Evolutionary conservation across 1,140 invertebrate species (phyloP).

Genomic region (Eubasilissa regina): DNA sequence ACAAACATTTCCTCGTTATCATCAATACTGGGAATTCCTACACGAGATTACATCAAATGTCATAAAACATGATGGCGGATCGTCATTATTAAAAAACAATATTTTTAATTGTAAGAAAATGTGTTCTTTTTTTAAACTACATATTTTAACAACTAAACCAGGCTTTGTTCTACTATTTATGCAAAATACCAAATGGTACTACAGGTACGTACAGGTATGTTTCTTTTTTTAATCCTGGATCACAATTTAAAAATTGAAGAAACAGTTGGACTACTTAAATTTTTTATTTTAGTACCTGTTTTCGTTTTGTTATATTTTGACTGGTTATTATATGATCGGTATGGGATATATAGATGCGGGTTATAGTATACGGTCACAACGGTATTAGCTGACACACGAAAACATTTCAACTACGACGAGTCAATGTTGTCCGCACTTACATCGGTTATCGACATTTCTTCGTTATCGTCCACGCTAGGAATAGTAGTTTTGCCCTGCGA

Average conservation of each 20-base stretch:
- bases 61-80: constrained; percentile 18
- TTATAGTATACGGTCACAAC: too few species aligned
- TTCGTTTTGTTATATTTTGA: too few species aligned
- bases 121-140: not conserved
- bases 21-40: constrained; percentile 91
- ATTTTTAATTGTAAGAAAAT: too few species aligned
- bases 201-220: not conserved
- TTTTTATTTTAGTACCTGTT: too few species aligned
- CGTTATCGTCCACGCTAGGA: constrained; percentile 95
- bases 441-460: constrained; percentile 94
- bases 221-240: too few species aligned
- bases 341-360: too few species aligned
- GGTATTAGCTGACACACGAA: constrained; percentile 20
- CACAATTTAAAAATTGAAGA: too few species aligned
- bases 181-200: not conserved
- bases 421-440: constrained; percentile 76
- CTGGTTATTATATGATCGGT: not conserved
- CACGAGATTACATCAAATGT: constrained; percentile 21
- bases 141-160: too few species aligned
- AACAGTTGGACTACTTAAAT: too few species aligned
- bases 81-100: too few species aligned
- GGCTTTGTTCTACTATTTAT: too few species aligned
- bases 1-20: constrained; percentile 94
- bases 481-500: constrained; percentile 97
- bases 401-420: constrained; percentile 45